Conservation (phyloP, 2,797 vertebrate species). For the Pangasius mekongensis region DNA sequence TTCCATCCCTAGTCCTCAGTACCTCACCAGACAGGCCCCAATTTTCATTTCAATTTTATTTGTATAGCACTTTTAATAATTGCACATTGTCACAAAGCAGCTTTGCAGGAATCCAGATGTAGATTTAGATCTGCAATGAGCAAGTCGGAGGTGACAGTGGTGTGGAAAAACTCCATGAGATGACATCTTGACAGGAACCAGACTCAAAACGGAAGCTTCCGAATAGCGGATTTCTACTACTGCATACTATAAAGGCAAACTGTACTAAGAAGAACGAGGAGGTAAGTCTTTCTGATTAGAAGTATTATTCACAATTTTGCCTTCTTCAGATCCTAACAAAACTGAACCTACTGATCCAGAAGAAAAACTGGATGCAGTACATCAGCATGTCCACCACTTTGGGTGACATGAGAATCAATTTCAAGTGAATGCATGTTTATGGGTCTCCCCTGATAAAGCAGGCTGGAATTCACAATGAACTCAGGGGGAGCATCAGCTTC, state of each 20-base stretch:
- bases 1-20: slow-evolving; percentile 56
- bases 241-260: background rate
- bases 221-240: background rate
- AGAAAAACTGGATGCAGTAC: background rate
- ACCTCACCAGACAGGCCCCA: slow-evolving; percentile 25
- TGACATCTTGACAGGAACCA: background rate
- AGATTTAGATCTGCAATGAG: background rate
- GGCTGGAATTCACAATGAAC: background rate
- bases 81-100: background rate
- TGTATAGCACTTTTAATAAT: slow-evolving; percentile 1
- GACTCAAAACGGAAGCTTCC: background rate
- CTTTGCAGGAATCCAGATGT: background rate
- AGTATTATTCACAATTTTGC: no score
- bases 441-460: background rate
- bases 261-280: background rate
- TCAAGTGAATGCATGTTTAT: background rate
- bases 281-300: background rate
- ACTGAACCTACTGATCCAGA: no score
- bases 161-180: background rate
- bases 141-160: background rate
- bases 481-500: background rate
- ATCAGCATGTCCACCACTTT: background rate
- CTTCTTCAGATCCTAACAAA: no score
- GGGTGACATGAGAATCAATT: background rate
- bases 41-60: background rate